These are phyloP conservation scores for Adrianichthys oophorus DNA, from an alignment of 2,797 vertebrate genomes.

Conservation along the genomic window DNA sequence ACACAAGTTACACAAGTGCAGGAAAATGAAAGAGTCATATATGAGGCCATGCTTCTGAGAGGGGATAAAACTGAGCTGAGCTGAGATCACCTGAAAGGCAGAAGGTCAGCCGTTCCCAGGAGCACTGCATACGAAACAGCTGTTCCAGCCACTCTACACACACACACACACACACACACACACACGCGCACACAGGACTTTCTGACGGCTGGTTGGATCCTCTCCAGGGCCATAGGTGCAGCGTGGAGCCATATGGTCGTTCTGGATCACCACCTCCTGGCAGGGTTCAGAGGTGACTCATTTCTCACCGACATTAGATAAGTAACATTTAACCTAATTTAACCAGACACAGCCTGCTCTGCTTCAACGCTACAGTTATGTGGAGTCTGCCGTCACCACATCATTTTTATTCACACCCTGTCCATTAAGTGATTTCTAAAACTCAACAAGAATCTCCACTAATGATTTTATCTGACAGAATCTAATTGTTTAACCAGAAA, in stretches of 20 bases:
- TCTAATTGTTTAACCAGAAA: no score
- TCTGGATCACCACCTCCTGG: slow-evolving; percentile 58
- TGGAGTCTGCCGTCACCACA: slow-evolving; percentile 23
- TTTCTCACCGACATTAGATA: slow-evolving; percentile 59
- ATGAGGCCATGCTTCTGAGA: background rate
- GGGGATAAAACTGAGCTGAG: slow-evolving; percentile 7
- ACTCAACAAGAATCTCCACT: background rate
- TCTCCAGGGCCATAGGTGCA: slow-evolving; percentile 41
- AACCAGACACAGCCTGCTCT: slow-evolving; percentile 26
- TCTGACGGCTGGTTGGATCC: slow-evolving; percentile 28
- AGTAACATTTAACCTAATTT: slow-evolving; percentile 52
- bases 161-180: slow-evolving; percentile 28
- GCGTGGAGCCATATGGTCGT: slow-evolving; percentile 54
- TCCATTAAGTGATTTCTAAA: background rate
- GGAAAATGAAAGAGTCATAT: slow-evolving; percentile 1
- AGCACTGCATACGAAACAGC: slow-evolving; percentile 50
- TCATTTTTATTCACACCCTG: slow-evolving; percentile 6
- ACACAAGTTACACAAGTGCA: background rate
- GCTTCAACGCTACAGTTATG: slow-evolving; percentile 9
- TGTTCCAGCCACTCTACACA: slow-evolving; percentile 41
- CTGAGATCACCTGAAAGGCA: slow-evolving; percentile 48
- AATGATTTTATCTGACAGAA: no score
- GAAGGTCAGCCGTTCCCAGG: slow-evolving; percentile 48
- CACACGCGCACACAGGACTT: slow-evolving; percentile 24
- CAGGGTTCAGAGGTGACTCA: slow-evolving; percentile 54